These are phyloP conservation scores for Acromyrmex echinatior DNA, from an alignment of 1,140 invertebrate genomes.

Conservation along the genomic window DNA sequence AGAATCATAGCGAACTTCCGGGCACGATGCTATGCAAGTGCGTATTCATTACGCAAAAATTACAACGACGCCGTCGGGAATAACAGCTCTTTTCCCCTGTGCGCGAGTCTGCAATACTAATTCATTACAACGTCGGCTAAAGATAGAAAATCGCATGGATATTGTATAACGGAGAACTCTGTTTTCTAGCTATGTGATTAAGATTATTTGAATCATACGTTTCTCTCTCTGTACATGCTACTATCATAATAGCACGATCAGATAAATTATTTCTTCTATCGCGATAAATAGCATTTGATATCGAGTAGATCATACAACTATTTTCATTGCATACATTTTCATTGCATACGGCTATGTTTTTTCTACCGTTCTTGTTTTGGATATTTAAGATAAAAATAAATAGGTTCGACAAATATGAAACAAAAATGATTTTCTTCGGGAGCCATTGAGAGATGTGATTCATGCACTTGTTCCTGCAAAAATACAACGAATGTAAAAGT, in stretches of 20 bases:
- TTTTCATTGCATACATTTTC: conserved; percentile 25
- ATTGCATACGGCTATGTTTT: not conserved
- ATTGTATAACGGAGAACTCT: conserved; percentile 47
- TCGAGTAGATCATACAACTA: conserved; percentile 4
- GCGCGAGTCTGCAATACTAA: conserved; percentile 47
- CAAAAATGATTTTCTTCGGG: not conserved
- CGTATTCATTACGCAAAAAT: conserved; percentile 65
- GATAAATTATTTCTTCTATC: conserved; percentile 6
- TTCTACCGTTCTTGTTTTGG: not conserved
- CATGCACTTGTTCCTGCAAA: not conserved
- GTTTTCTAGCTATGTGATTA: conserved; percentile 36
- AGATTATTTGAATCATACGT: conserved; percentile 38
- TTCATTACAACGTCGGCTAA: conserved; percentile 48
- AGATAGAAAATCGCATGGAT: conserved; percentile 61
- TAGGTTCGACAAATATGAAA: not conserved
- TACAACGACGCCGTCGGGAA: conserved; percentile 61
- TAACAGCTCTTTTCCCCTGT: conserved; percentile 60
- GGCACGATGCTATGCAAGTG: conserved; percentile 60
- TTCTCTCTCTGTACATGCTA: not conserved
- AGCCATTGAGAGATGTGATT: not conserved
- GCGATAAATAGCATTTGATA: conserved; percentile 45
- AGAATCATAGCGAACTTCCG: conserved; percentile 62
- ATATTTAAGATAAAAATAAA: conserved; percentile 34
- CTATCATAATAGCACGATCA: not conserved
- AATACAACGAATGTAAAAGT: not conserved